Evolutionary conservation across 2,797 vertebrate species (phyloP).

Genomic region (Catharus ustulatus): DNA sequence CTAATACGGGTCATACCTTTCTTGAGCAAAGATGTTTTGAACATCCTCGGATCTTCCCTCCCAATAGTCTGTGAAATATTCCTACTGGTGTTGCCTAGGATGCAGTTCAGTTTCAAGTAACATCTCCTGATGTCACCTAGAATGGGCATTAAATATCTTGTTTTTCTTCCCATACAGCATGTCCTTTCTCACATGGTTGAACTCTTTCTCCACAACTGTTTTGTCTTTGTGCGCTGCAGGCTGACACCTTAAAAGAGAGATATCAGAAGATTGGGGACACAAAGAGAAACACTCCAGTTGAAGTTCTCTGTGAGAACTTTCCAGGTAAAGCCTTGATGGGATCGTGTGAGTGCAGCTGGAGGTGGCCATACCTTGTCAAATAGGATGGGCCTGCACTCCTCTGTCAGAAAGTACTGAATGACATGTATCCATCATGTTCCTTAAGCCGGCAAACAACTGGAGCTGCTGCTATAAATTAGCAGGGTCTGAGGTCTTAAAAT

Average conservation of each 20-base stretch:
- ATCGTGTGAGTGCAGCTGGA: neutral
- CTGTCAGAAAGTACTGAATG: neutral
- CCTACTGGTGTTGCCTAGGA: neutral
- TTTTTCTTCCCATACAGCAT: constrained; percentile 20
- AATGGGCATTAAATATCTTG: neutral
- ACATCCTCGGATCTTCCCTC: neutral
- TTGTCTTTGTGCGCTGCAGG: constrained; percentile 79
- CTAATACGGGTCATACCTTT: neutral
- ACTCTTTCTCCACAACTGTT: constrained; percentile 50
- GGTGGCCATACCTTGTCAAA: neutral
- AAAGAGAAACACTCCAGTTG: constrained; percentile 96
- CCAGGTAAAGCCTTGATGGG: constrained; percentile 82
- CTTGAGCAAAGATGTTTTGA: neutral
- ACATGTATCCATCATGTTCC: neutral
- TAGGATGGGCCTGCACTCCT: neutral
- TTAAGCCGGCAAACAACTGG: neutral
- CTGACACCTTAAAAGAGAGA: constrained; percentile 97
- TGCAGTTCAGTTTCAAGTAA: neutral
- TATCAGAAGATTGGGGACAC: constrained; percentile 99
- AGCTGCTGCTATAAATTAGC: neutral
- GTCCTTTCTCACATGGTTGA: constrained; percentile 17
- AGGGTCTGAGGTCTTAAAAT: neutral
- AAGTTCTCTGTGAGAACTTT: constrained; percentile 98
- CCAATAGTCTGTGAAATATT: rapidly evolving
- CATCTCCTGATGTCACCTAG: neutral